Conservation (phyloP, 2,113 vertebrate genomes). For the Drymodes brunneopygia region DNA sequence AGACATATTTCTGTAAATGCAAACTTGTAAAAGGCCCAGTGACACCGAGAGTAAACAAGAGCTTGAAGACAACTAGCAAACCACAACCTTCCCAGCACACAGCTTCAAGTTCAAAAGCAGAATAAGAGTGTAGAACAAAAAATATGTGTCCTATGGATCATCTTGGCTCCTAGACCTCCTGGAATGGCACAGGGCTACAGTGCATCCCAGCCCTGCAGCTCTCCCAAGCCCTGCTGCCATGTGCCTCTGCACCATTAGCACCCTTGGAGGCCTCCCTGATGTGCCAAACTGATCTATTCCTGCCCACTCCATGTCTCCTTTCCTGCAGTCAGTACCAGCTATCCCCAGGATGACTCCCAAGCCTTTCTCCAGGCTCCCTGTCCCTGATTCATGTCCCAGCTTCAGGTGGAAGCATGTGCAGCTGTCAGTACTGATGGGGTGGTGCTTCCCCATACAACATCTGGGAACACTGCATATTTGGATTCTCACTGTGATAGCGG, state of each 20-base stretch:
- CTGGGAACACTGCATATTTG: neutral
- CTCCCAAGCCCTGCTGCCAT: neutral
- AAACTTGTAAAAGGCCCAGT: neutral
- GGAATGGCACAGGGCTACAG: neutral
- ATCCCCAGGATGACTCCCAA: neutral
- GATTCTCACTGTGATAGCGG: neutral
- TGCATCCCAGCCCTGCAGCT: neutral
- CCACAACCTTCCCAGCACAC: neutral
- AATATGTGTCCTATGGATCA: neutral
- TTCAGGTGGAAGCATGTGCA: neutral
- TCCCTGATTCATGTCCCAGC: neutral
- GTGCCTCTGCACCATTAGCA: neutral
- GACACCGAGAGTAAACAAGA: neutral
- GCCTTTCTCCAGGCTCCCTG: neutral
- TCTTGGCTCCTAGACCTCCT: neutral
- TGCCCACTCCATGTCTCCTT: neutral
- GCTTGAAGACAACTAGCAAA: neutral
- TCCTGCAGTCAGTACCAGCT: neutral
- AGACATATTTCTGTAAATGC: neutral
- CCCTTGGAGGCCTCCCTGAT: neutral
- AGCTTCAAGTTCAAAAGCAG: neutral
- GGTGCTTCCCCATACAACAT: neutral
- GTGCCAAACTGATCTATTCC: slow-evolving; percentile 8
- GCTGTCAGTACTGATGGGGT: neutral
- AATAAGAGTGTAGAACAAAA: neutral